Evolutionary conservation across 2,113 vertebrate genomes (phyloP).

Genomic region (Gobio gobio): DNA sequence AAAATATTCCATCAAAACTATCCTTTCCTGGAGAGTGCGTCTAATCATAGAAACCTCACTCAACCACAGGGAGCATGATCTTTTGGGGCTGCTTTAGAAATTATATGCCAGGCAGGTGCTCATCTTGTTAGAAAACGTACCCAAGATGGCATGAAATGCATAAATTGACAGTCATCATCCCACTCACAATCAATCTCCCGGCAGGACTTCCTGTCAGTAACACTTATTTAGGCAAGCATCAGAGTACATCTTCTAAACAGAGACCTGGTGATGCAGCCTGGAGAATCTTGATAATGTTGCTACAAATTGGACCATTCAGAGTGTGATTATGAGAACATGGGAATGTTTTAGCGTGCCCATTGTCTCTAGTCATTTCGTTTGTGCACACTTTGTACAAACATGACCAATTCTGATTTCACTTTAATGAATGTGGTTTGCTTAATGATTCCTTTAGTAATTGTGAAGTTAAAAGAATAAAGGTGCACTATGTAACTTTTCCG

Average conservation of each 20-base stretch:
- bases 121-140: constrained; percentile 19
- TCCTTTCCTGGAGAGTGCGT: not conserved
- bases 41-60: not conserved
- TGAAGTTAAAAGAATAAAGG: not conserved
- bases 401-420: not conserved
- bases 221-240: constrained; percentile 30
- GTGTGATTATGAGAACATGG: not conserved
- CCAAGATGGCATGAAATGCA: constrained; percentile 15
- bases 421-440: not conserved
- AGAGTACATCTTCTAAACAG: constrained; percentile 1
- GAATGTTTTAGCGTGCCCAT: not conserved
- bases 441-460: not conserved
- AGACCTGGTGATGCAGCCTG: not conserved
- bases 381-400: not conserved
- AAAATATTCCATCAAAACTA: not conserved
- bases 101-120: constrained; percentile 9
- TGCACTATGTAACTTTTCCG: no score
- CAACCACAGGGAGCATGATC: not conserved
- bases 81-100: not conserved
- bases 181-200: not conserved
- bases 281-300: not conserved
- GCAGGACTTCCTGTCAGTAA: constrained; percentile 19
- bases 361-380: not conserved
- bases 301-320: constrained; percentile 9
- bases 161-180: constrained; percentile 7